Evolutionary conservation across 2,888 invertebrate genomes (phyloP).

Genomic region (Loripinus fragilis): DNA sequence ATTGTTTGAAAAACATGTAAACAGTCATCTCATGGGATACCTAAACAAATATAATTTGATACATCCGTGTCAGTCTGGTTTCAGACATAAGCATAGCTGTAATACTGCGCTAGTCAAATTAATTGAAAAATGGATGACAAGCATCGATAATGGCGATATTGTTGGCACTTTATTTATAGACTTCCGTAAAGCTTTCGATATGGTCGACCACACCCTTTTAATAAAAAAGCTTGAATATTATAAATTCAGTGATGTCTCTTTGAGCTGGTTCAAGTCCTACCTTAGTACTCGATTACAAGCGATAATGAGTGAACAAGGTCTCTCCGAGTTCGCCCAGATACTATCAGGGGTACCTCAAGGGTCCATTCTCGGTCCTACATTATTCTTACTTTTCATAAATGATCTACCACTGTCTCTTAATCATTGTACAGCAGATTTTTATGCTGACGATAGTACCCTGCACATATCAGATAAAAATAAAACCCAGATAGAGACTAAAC

Average conservation of each 20-base stretch:
- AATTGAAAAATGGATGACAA: neutral
- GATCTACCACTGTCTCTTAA: neutral
- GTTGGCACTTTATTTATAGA: neutral
- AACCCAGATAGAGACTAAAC: neutral
- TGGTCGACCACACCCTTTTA: neutral
- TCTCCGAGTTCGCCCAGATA: neutral
- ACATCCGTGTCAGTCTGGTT: neutral
- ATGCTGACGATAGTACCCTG: neutral
- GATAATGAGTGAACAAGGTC: neutral
- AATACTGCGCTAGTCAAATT: neutral
- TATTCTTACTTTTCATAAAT: constrained; percentile 4
- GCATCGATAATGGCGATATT: neutral
- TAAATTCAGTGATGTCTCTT: neutral
- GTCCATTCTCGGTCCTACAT: neutral
- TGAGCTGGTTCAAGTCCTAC: neutral
- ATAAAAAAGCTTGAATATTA: neutral
- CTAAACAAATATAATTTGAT: neutral
- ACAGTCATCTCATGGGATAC: neutral
- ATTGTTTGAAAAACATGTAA: neutral
- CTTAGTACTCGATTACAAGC: neutral
- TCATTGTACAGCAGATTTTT: neutral
- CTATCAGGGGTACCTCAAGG: neutral
- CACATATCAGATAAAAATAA: neutral
- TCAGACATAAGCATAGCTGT: neutral
- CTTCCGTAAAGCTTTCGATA: neutral